These are phyloP conservation scores for Melipona bicolor DNA, from an alignment of 2,888 invertebrate species.

Conservation along the genomic window DNA sequence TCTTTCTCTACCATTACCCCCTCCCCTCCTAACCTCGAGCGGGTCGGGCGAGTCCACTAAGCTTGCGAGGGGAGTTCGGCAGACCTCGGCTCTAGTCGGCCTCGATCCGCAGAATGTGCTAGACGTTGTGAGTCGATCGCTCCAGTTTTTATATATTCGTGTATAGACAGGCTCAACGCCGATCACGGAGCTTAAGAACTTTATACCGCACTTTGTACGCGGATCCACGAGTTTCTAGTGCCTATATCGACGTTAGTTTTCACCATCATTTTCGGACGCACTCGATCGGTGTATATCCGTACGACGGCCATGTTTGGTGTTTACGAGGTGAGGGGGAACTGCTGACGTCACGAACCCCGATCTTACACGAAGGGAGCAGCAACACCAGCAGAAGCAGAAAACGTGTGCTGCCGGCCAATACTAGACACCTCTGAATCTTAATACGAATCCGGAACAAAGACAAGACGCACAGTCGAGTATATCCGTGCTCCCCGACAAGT, in stretches of 20 bases:
- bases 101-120: constrained; percentile 83
- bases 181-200: constrained; percentile 33
- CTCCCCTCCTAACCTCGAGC: constrained; percentile 70
- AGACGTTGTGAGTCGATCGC: constrained; percentile 76
- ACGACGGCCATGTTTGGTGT: constrained; percentile 84
- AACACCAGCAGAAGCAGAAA: constrained; percentile 67
- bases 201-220: constrained; percentile 44
- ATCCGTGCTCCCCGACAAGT: constrained; percentile 16
- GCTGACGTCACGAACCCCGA: constrained; percentile 81
- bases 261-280: constrained; percentile 69
- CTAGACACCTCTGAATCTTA: constrained; percentile 33
- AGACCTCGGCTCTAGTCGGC: constrained; percentile 82
- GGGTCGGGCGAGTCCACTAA: constrained; percentile 83
- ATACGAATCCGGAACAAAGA: constrained; percentile 18
- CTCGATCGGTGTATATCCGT: constrained; percentile 77
- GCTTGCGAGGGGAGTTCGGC: constrained; percentile 79
- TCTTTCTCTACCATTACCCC: constrained; percentile 65
- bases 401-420: constrained; percentile 72
- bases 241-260: constrained; percentile 60
- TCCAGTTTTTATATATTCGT: constrained; percentile 62
- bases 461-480: constrained; percentile 24
- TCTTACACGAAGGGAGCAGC: constrained; percentile 76
- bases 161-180: constrained; percentile 29
- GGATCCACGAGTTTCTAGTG: constrained; percentile 42
- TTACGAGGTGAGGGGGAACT: constrained; percentile 83